Conservation (phyloP, 2,888 invertebrate genomes). For the Cordylochernes scorpioides region DNA sequence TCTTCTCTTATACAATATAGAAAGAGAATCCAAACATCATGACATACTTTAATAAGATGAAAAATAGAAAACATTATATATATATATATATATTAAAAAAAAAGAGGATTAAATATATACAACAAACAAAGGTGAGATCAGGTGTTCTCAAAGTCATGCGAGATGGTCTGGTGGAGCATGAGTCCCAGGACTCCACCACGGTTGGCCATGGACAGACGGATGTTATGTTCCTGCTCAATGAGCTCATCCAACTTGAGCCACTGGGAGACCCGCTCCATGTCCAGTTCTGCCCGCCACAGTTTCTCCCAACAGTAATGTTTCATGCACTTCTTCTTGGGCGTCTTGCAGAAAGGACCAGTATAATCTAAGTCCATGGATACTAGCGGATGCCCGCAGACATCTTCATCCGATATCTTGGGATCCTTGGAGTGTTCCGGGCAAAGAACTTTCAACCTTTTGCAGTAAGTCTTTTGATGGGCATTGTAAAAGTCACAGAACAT, state of each 20-base stretch:
- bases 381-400: constrained; percentile 75
- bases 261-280: constrained; percentile 56
- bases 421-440: constrained; percentile 86
- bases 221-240: constrained; percentile 68
- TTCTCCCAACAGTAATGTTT: constrained; percentile 91
- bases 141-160: too few species aligned
- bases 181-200: constrained; percentile 74
- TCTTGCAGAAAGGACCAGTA: constrained; percentile 58
- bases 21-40: too few species aligned
- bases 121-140: too few species aligned
- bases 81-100: too few species aligned
- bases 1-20: too few species aligned
- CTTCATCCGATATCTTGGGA: constrained; percentile 17
- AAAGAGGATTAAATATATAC: too few species aligned
- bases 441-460: constrained; percentile 62
- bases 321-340: constrained; percentile 65
- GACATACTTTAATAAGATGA: too few species aligned
- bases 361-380: constrained; percentile 54
- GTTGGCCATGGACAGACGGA: constrained; percentile 39
- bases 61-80: too few species aligned
- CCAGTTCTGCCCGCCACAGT: constrained; percentile 68
- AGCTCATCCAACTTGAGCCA: constrained; percentile 82
- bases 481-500: constrained; percentile 97
- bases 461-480: constrained; percentile 60
- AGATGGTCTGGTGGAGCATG: constrained; percentile 80